These are phyloP conservation scores for Coleophora flavipennella DNA, from an alignment of 2,888 invertebrate species.

Conservation along the genomic window DNA sequence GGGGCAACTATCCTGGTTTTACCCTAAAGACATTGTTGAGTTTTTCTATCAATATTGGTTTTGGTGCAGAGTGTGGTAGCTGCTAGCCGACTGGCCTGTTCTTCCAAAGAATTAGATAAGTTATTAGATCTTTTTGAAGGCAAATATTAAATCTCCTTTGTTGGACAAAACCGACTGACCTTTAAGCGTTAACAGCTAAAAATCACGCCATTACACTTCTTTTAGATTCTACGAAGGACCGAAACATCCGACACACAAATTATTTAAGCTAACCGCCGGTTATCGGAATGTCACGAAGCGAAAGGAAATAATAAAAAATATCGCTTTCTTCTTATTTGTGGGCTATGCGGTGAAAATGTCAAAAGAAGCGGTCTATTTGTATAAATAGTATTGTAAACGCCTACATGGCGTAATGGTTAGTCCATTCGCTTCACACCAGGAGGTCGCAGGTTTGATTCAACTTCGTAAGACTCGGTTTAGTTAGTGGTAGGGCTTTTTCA, in stretches of 20 bases:
- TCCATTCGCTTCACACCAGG: too few relatives aligned
- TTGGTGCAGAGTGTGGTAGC: conserved; percentile 4
- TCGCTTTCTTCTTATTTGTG: too few relatives aligned
- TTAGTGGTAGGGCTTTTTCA: too few relatives aligned
- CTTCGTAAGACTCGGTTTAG: too few relatives aligned
- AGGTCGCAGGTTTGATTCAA: too few relatives aligned
- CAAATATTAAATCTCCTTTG: conserved; percentile 9
- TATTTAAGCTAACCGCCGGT: conserved; percentile 6
- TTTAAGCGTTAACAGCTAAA: conserved; percentile 8
- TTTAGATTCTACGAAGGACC: conserved; percentile 7
- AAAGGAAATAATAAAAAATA: conserved; percentile 6
- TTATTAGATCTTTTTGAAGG: conserved; percentile 4
- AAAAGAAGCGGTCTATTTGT: too few relatives aligned
- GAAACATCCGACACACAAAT: conserved; percentile 9
- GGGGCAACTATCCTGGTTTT: too few relatives aligned
- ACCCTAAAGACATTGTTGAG: too few relatives aligned
- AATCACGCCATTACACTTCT: conserved; percentile 3
- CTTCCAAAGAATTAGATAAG: conserved; percentile 9
- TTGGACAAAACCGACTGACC: conserved; percentile 1
- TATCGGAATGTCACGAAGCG: conserved; percentile 12
- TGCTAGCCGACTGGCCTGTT: conserved; percentile 3
- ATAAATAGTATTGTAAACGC: too few relatives aligned
- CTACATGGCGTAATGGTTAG: too few relatives aligned
- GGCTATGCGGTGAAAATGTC: too few relatives aligned
- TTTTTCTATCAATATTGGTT: too few relatives aligned